phyloP scores from a whole-genome alignment of 2,797 vertebrate species.

The Oophaga sylvatica region DNA sequence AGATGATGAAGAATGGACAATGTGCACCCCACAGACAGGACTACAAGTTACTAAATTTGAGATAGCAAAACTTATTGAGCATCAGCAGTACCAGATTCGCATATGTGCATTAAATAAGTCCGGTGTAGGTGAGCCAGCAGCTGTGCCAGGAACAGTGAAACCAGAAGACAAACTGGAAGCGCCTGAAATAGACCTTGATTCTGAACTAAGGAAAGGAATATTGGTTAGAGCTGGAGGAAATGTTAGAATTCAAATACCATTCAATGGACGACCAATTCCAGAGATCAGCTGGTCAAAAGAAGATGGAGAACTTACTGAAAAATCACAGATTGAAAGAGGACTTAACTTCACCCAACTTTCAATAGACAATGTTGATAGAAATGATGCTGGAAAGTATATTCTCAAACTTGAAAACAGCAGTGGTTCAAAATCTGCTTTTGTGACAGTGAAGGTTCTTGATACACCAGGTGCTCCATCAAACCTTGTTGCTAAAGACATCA shows the following conservation, averaged over 20 bases:
- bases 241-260: conserved; percentile 90
- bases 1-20: conserved; percentile 93
- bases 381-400: conserved; percentile 93
- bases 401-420: conserved; percentile 91
- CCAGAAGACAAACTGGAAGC: conserved; percentile 92
- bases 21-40: conserved; percentile 92
- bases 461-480: conserved; percentile 91
- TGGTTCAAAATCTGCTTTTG: conserved; percentile 89
- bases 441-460: conserved; percentile 93
- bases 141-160: conserved; percentile 87
- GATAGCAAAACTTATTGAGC: conserved; percentile 89
- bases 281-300: conserved; percentile 94
- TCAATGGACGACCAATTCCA: conserved; percentile 92
- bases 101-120: conserved; percentile 96
- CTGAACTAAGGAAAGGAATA: conserved; percentile 94
- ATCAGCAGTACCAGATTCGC: conserved; percentile 92
- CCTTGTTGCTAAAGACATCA: conserved; percentile 88
- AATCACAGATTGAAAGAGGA: conserved; percentile 87
- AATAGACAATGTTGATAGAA: conserved; percentile 94
- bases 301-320: conserved; percentile 88
- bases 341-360: conserved; percentile 89
- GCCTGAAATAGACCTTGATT: conserved; percentile 92
- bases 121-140: conserved; percentile 89
- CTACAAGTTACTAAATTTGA: conserved; percentile 91
- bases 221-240: conserved; percentile 91